phyloP scores from a whole-genome alignment of 2,113 vertebrate species.

The Psilopsiagon aurifrons region DNA sequence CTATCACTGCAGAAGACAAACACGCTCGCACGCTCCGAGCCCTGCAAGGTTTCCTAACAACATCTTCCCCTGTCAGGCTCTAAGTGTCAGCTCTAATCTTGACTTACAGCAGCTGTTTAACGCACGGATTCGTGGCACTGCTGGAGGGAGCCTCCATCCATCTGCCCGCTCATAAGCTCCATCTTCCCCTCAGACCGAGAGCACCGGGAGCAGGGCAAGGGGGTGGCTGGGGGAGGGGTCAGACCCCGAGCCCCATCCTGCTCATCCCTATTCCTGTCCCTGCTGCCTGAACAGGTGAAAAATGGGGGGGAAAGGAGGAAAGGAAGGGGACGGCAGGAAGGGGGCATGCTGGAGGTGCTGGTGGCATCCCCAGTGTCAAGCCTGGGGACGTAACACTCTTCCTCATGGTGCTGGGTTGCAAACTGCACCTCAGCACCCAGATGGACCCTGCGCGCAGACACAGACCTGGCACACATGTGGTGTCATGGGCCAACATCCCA shows the following conservation, averaged over 20 bases:
- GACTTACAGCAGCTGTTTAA: not conserved
- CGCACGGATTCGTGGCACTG: not conserved
- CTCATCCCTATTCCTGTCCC: not conserved
- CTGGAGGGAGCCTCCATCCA: not conserved
- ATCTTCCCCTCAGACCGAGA: not conserved
- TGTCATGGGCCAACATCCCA: fast-evolving
- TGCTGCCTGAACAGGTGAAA: not conserved
- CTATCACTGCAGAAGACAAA: not conserved
- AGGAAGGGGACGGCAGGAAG: not conserved
- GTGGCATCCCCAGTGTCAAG: not conserved
- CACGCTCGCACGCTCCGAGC: not conserved
- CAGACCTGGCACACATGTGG: fast-evolving
- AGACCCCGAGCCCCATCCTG: not conserved
- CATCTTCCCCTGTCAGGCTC: not conserved
- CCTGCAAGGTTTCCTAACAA: not conserved
- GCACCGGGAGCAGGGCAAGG: not conserved
- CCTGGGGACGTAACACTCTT: not conserved
- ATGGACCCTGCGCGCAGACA: too few species aligned
- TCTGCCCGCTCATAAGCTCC: not conserved
- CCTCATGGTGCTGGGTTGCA: fast-evolving
- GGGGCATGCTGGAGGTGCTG: fast-evolving
- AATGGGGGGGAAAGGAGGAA: not conserved
- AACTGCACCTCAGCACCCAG: fast-evolving
- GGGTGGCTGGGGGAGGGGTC: not conserved
- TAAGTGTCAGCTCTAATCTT: not conserved